Base-by-base conservation (phyloP, 1,140 invertebrate genomes). In the Eubasilissa regina region DNA sequence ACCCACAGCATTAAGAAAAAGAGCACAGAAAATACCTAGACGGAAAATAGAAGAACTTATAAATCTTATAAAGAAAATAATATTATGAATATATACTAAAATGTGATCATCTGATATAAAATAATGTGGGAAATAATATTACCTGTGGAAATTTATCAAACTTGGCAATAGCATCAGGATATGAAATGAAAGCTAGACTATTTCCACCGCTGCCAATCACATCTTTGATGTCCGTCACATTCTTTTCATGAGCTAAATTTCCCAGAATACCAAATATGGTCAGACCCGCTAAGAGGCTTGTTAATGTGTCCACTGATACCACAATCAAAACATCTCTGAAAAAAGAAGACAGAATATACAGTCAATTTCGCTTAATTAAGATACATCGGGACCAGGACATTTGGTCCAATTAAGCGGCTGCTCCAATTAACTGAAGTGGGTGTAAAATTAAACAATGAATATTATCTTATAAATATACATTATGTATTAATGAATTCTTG, bases 1-100 rank as follows among this genome's bases (percentile, higher is more conserved):
- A 95, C 93, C 68, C 95, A 94, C 84, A 97, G 90, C 95, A 97
- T 96, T 15, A 97, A 86, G 89, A 98, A 98, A 89, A 98, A 98
- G 0, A 97, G 87, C 0, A 96, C 92, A 0, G 97, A 91, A 89
- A 97, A 98, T 8, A 97, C 76, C 89, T 89, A 83, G 4, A 64
- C 13, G 53, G n/a, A 35, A 35, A 35, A 35, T 35, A 35, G 25
- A 35, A 35, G n/a, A 35, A 35, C 25, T 35, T 6, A 35, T 35
- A 35, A 35, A 6, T 6, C 25, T 6, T 35, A 6, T 35, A 6
- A 35, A 35, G 6, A 35, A 35, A 35, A 35, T 3, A 3, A 6
- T 35, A 35, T 35, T 35, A n/a, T n/a, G n/a, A 35, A 35, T 35
- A 35, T 35, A 3, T 35, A 35, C n/a, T n/a, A n/a, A n/a, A n/a